These are phyloP conservation scores for Muscina levida DNA, from an alignment of 2,888 invertebrate genomes.

Conservation along the genomic window DNA sequence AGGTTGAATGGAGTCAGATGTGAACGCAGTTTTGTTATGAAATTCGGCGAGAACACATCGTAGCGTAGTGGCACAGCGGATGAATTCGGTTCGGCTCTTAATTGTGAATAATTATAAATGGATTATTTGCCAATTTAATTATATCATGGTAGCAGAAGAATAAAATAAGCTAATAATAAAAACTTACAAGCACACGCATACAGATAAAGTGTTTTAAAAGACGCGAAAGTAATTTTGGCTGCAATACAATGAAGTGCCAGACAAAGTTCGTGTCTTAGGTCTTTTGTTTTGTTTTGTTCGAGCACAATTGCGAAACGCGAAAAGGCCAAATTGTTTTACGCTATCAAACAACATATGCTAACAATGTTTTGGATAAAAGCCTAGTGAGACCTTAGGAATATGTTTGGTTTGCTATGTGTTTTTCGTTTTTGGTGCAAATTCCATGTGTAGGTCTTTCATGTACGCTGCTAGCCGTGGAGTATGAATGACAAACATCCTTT, in stretches of 20 bases:
- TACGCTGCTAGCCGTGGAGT: not conserved
- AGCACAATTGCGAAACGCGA: constrained; percentile 1
- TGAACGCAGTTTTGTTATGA: constrained; percentile 30
- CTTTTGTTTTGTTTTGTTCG: constrained; percentile 13
- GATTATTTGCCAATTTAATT: constrained; percentile 20
- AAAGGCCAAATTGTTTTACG: not conserved
- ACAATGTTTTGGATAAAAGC: too few relatives aligned
- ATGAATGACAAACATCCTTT: constrained; percentile 34
- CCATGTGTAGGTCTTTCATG: not conserved
- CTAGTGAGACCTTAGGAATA: too few relatives aligned
- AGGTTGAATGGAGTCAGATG: not conserved
- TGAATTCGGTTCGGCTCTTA: not conserved
- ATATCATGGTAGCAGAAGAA: constrained; percentile 1
- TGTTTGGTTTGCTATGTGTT: not conserved
- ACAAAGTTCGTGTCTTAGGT: constrained; percentile 27
- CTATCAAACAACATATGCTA: not conserved
- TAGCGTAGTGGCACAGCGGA: too few relatives aligned
- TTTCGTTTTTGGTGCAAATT: not conserved
- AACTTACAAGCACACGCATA: not conserved
- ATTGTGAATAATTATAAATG: not conserved
- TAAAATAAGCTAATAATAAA: not conserved
- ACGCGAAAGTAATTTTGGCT: not conserved
- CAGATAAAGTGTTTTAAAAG: not conserved
- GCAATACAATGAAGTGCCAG: not conserved
- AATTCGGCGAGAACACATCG: constrained; percentile 20